A percentile compares a stretch with the other conserved stretches of the same genome.
Conservation (phyloP, 2,797 vertebrate species). For the Diplodus sargus region DNA sequence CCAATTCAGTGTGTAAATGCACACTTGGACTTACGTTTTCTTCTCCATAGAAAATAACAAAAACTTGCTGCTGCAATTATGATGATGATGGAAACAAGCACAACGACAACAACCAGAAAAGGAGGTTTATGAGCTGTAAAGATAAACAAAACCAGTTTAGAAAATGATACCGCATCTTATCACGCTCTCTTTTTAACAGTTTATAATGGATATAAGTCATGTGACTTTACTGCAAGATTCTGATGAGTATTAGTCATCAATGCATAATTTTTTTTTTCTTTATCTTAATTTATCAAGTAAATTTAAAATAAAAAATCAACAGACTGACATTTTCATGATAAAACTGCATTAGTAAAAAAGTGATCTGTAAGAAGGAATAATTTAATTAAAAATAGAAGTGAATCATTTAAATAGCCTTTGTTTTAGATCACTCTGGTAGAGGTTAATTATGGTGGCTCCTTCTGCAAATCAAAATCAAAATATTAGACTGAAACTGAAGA, state of each 20-base stretch:
- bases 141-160: not conserved
- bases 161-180: not conserved
- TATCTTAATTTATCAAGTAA: too few species aligned
- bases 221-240: too few species aligned
- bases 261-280: too few species aligned
- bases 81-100: rapidly evolving
- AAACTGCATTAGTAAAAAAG: not conserved
- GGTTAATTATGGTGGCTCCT: too few species aligned
- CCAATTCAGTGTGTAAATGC: not conserved
- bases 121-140: not conserved
- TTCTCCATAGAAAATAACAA: rapidly evolving
- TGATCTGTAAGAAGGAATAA: too few species aligned
- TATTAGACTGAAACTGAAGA: too few species aligned
- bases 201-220: too few species aligned
- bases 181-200: not conserved
- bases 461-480: too few species aligned
- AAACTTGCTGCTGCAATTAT: not conserved
- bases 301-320: not conserved
- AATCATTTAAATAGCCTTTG: too few species aligned
- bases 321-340: not conserved
- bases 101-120: rapidly evolving
- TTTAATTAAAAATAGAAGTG: too few species aligned
- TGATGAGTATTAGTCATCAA: too few species aligned
- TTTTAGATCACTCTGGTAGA: too few species aligned
- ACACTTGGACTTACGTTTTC: not conserved